A percentile compares a stretch with the other conserved stretches of the same genome.
Evolutionary conservation across 2,797 vertebrate genomes (phyloP).

Genomic region (Taenioides sp.): DNA sequence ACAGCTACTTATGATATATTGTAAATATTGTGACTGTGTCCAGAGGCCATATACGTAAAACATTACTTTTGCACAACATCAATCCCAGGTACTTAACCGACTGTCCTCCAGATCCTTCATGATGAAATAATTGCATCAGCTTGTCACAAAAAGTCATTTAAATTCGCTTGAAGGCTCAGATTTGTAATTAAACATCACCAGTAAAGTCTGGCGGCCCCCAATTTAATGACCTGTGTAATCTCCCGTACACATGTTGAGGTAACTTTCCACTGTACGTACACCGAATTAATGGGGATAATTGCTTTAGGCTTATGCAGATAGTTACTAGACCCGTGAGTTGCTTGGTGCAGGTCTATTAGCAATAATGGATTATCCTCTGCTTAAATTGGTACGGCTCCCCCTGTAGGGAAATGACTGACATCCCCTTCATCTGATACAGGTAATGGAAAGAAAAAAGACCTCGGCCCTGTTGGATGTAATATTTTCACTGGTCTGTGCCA

Average conservation of each 20-base stretch:
- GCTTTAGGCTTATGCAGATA: slow-evolving; percentile 57
- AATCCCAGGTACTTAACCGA: slow-evolving; percentile 20
- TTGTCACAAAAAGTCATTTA: slow-evolving; percentile 64
- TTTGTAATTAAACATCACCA: slow-evolving; percentile 67
- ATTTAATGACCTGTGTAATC: slow-evolving; percentile 57
- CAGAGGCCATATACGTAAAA: slow-evolving; percentile 16
- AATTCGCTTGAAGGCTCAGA: slow-evolving; percentile 64
- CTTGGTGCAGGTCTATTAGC: slow-evolving; percentile 31
- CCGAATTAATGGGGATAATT: slow-evolving; percentile 66
- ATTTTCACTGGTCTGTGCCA: slow-evolving; percentile 38
- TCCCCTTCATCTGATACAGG: slow-evolving; percentile 54
- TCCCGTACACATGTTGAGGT: slow-evolving; percentile 40
- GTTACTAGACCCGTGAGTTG: slow-evolving; percentile 31
- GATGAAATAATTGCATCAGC: slow-evolving; percentile 63
- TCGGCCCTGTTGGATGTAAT: slow-evolving; percentile 55
- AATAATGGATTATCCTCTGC: slow-evolving; percentile 45
- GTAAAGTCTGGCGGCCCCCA: slow-evolving; percentile 45
- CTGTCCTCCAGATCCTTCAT: slow-evolving; percentile 34
- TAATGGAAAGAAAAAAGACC: slow-evolving; percentile 61
- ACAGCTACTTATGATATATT: background rate
- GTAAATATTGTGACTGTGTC: background rate
- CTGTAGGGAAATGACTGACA: slow-evolving; percentile 47
- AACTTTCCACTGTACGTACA: slow-evolving; percentile 45
- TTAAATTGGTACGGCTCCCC: slow-evolving; percentile 37
- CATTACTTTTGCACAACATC: slow-evolving; percentile 14